Percentiles rank a stretch among this genome's conserved stretches.
phyloP scores from a whole-genome alignment of 1,140 invertebrate species.

The Drosophila carrolli region DNA sequence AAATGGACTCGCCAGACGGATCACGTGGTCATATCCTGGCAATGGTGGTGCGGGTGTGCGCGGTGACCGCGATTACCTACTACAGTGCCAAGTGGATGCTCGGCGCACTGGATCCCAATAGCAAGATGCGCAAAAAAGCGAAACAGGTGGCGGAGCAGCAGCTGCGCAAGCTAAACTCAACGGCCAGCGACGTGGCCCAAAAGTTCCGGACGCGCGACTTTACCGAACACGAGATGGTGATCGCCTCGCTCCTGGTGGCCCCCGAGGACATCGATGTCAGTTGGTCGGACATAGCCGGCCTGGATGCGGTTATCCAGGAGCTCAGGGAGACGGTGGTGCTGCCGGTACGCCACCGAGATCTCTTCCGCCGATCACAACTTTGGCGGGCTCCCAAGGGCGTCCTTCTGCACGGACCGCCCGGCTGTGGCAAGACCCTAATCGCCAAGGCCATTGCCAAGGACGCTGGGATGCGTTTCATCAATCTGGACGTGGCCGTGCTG shows the following conservation, averaged over 20 bases:
- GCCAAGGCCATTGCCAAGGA: constrained; percentile 97
- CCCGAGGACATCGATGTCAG: constrained; percentile 92
- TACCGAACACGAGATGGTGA: constrained; percentile 97
- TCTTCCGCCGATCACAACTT: constrained; percentile 93
- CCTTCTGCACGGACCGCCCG: constrained; percentile 93
- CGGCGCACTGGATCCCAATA: constrained; percentile 91
- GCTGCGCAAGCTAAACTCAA: constrained; percentile 86
- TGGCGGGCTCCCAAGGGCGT: constrained; percentile 97
- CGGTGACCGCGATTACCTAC: constrained; percentile 93
- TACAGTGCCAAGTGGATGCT: constrained; percentile 94
- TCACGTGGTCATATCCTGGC: constrained; percentile 88
- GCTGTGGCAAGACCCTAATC: constrained; percentile 98
- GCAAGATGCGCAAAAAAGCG: constrained; percentile 90
- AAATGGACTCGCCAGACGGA: constrained; percentile 48
- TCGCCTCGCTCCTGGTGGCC: constrained; percentile 96
- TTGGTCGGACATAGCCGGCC: constrained; percentile 96
- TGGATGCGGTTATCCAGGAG: constrained; percentile 94
- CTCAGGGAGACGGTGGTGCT: constrained; percentile 96
- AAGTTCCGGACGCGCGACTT: constrained; percentile 87
- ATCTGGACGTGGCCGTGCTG: constrained; percentile 95
- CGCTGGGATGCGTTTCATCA: constrained; percentile 97
- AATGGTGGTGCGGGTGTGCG: constrained; percentile 89
- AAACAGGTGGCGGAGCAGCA: constrained; percentile 88
- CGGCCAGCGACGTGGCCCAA: constrained; percentile 38
- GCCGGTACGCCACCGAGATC: constrained; percentile 92